A percentile compares a stretch with the other conserved stretches of the same genome.
phyloP scores from a whole-genome alignment of 2,113 vertebrate species.

The Brachyhypopomus gauderio region DNA sequence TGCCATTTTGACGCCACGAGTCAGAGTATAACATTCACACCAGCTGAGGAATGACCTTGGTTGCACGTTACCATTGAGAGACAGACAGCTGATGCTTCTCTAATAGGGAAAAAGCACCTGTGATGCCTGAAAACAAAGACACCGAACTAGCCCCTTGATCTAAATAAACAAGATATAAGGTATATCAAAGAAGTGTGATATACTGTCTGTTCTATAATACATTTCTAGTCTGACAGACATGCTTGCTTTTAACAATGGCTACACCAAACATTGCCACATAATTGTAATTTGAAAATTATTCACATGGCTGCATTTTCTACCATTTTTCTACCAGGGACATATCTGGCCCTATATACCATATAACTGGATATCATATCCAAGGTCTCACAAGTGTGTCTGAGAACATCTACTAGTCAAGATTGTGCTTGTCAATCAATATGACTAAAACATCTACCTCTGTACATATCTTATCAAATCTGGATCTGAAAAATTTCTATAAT shows the following conservation, averaged over 20 bases:
- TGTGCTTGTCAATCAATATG: background rate
- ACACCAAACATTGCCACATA: background rate
- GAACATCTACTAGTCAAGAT: background rate
- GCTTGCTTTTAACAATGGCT: too few relatives aligned
- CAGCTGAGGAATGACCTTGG: slow-evolving; percentile 52
- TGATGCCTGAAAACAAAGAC: slow-evolving; percentile 18
- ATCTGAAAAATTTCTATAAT: too few relatives aligned
- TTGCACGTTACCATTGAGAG: slow-evolving; percentile 25
- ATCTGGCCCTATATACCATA: background rate
- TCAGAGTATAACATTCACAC: slow-evolving; percentile 37
- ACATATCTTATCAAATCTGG: too few relatives aligned
- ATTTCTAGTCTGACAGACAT: background rate
- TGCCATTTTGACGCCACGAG: slow-evolving; percentile 43
- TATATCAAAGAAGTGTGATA: background rate
- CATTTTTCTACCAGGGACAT: background rate
- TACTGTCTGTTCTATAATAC: background rate
- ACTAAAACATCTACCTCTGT: background rate
- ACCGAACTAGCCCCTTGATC: slow-evolving; percentile 10
- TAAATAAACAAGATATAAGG: slow-evolving; percentile 23
- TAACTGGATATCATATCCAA: background rate
- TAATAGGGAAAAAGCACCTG: slow-evolving; percentile 21
- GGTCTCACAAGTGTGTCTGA: background rate
- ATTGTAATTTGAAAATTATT: too few relatives aligned
- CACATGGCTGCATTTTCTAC: background rate
- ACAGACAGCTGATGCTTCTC: slow-evolving; percentile 20